Evolutionary conservation across 2,888 invertebrate species (phyloP), one percentile per base, ranked within the genome.

Genomic region (Dendrolimus pini): DNA sequence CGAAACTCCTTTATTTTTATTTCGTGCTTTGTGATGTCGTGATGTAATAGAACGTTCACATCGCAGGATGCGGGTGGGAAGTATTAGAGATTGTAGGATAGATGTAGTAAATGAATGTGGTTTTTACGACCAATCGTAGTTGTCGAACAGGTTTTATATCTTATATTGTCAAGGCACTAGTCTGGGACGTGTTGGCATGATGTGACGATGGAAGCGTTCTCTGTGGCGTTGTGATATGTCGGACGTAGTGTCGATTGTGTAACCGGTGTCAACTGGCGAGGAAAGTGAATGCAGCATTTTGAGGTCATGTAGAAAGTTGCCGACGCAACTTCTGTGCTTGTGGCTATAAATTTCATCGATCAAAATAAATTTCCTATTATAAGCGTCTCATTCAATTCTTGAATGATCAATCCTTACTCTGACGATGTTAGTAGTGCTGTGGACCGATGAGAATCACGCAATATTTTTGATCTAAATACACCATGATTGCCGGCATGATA

Each of bases 231-330:
- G 68, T 53, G 30, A 81, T 85, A 86, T 88, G 83, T 87, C 84
- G 84, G 88, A 80, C 85, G 82, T 74, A 68, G 74, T 77, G 78
- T 74, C 75, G 76, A 75, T 90, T 90, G 85, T 86, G 89, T 85
- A 90, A 90, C 88, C 86, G 83, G 85, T 83, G 88, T 82, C 72
- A 80, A 78, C 81, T 81, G 74, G 80, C 80, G 85, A 89, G 81
- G 89, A 90, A 90, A 90, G 90, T 90, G 89, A 90, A 89, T 81
- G 88, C 86, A 85, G 86, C 83, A 85, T 80, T 90, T 89, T 83
- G 89, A 90, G 90, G 90, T 89, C 89, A 78, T 82, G 78, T 89
- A 89, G 89, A 90, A 90, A 90, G 90, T 90, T 85, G 81, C 80
- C 77, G 77, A 65, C 75, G 74, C 74, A 67, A 74, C 69, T 74